Evolutionary conservation across 2,113 vertebrate genomes (phyloP).

Genomic region (Synodontis membranacea): DNA sequence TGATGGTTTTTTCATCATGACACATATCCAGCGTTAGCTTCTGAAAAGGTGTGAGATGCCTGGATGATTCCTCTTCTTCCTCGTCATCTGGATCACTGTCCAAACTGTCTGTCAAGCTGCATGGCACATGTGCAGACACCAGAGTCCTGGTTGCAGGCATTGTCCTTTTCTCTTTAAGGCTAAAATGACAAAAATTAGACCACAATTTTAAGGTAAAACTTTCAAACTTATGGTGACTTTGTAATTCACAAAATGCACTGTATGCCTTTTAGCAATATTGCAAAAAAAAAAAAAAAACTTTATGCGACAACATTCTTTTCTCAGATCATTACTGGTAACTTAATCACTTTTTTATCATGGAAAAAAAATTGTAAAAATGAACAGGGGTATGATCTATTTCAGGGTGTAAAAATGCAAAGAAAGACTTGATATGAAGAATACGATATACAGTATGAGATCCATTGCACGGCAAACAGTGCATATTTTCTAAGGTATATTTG

Average conservation of each 20-base stretch:
- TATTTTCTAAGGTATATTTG: neutral
- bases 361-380: neutral
- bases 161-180: constrained; percentile 25
- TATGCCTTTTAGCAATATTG: neutral
- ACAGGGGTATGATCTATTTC: neutral
- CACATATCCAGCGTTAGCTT: constrained; percentile 85
- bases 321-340: neutral
- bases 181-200: constrained; percentile 14
- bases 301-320: neutral
- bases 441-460: neutral
- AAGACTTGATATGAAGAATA: neutral
- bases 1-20: constrained; percentile 83
- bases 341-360: neutral
- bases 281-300: too few relatives aligned
- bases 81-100: constrained; percentile 62
- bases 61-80: constrained; percentile 61
- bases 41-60: constrained; percentile 80
- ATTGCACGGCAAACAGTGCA: neutral
- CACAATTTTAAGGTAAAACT: neutral
- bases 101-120: constrained; percentile 75
- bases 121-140: constrained; percentile 35
- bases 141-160: constrained; percentile 61
- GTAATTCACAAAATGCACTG: neutral
- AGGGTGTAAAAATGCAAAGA: neutral
- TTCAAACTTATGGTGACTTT: neutral